Conservation (phyloP, 2,888 invertebrate genomes). For the Vanessa cardui region DNA sequence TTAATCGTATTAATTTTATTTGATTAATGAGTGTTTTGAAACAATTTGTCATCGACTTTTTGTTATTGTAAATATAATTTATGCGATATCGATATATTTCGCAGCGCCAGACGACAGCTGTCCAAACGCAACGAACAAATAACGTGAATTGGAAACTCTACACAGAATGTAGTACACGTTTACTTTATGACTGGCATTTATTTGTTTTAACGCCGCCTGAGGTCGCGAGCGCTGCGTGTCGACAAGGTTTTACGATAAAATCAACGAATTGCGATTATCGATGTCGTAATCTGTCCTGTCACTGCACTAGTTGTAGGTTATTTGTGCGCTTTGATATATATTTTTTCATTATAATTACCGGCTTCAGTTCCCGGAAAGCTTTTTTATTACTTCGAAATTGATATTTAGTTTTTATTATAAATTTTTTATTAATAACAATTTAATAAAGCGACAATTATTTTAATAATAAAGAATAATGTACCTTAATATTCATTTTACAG, state of each 20-base stretch:
- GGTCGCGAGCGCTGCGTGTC: constrained; percentile 43
- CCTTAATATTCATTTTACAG: too few relatives aligned
- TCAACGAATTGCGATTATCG: constrained; percentile 41
- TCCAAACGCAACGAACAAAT: constrained; percentile 50
- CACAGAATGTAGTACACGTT: constrained; percentile 43
- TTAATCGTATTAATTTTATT: not conserved
- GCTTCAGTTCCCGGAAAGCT: too few relatives aligned
- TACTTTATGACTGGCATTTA: constrained; percentile 44
- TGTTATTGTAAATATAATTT: constrained; percentile 18
- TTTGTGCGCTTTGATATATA: not conserved
- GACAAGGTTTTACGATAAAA: constrained; percentile 42
- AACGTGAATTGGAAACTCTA: constrained; percentile 39
- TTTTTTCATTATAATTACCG: constrained; percentile 3
- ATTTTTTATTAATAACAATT: too few relatives aligned
- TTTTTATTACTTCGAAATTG: too few relatives aligned
- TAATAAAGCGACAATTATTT: too few relatives aligned
- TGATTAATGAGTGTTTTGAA: not conserved
- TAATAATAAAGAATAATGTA: too few relatives aligned
- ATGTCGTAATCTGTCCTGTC: constrained; percentile 40
- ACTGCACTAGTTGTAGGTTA: constrained; percentile 31
- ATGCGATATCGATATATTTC: constrained; percentile 40
- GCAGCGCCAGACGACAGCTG: constrained; percentile 56
- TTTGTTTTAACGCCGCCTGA: constrained; percentile 42
- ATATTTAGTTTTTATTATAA: too few relatives aligned
- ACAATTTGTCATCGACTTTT: constrained; percentile 12